Conservation (phyloP, 2,113 vertebrate genomes). For the Antechinus stuartii region DNA sequence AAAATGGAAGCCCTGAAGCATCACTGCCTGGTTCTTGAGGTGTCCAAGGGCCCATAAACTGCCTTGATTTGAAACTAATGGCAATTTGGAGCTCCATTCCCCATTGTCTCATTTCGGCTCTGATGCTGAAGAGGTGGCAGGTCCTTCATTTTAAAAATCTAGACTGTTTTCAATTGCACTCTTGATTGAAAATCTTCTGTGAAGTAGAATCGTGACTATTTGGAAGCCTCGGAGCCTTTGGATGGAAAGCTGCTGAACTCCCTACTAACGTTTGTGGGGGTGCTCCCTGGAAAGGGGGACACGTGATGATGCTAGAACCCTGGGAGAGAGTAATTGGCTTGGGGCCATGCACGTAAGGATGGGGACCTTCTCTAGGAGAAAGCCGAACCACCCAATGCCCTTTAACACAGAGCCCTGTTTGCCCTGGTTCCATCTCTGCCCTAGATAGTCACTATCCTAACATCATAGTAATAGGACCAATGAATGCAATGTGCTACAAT, state of each 20-base stretch:
- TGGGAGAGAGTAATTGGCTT: too few relatives aligned
- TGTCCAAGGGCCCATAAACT: neutral
- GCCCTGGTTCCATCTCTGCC: too few relatives aligned
- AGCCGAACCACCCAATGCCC: too few relatives aligned
- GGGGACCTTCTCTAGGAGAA: too few relatives aligned
- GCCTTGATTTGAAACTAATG: neutral
- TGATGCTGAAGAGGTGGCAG: neutral
- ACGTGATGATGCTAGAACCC: too few relatives aligned
- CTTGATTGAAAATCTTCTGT: neutral
- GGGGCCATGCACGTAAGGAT: too few relatives aligned
- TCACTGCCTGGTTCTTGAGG: neutral
- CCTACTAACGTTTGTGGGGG: neutral
- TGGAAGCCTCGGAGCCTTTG: neutral
- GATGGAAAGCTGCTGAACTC: neutral
- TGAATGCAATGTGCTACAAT: too few relatives aligned
- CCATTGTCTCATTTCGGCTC: neutral
- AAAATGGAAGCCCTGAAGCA: neutral
- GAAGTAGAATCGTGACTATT: neutral
- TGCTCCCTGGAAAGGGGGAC: too few relatives aligned
- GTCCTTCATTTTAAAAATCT: neutral
- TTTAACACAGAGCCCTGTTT: too few relatives aligned
- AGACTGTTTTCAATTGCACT: neutral
- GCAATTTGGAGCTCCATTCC: neutral
- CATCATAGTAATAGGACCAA: too few relatives aligned
- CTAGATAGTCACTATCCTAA: too few relatives aligned